These are phyloP conservation scores for Drosophila hydei DNA, from an alignment of 1,140 invertebrate species.

Conservation along the genomic window DNA sequence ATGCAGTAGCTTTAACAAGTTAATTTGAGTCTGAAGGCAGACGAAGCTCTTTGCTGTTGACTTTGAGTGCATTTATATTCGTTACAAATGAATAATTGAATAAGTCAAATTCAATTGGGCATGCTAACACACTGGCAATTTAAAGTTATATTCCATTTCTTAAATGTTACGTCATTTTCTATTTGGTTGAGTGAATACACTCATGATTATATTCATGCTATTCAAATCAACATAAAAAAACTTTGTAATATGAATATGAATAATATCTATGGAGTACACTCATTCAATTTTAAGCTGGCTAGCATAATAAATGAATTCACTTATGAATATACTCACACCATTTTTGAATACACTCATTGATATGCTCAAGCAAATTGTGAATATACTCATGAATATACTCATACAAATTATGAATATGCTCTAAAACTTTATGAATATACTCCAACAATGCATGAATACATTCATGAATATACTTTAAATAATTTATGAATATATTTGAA, in stretches of 20 bases:
- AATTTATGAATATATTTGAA: neutral
- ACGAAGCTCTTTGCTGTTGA: neutral
- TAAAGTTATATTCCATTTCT: too few species aligned
- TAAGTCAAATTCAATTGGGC: too few species aligned
- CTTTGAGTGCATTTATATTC: neutral
- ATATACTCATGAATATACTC: neutral
- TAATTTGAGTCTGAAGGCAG: neutral
- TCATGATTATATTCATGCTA: neutral
- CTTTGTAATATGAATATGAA: too few species aligned
- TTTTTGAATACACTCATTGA: neutral
- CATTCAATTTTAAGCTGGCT: too few species aligned
- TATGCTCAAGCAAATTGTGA: neutral
- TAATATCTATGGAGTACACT: too few species aligned
- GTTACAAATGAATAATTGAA: neutral
- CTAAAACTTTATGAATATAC: too few species aligned
- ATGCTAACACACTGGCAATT: too few species aligned
- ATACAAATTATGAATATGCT: neutral
- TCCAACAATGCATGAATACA: neutral
- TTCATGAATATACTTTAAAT: too few species aligned
- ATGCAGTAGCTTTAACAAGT: conserved; percentile 8
- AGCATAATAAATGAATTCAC: too few species aligned
- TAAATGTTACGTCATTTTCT: too few species aligned
- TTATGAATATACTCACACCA: neutral
- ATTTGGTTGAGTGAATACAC: conserved; percentile 5
- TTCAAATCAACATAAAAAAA: too few species aligned